Conservation (phyloP, 2,797 vertebrate species). For the Tarsius wallacei region DNA sequence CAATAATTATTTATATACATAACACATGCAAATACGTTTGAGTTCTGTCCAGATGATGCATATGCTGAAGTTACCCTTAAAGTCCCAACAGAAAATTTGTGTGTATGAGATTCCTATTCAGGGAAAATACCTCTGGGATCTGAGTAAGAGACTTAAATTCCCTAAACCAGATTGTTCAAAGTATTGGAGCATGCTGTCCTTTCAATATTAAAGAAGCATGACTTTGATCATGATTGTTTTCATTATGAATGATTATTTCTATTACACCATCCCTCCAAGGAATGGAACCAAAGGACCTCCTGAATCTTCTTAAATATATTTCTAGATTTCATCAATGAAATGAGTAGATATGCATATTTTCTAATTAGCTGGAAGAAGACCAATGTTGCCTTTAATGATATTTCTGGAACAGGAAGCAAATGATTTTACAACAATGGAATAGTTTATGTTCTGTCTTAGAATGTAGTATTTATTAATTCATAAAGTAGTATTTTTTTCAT, state of each 20-base stretch:
- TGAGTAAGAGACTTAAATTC: conserved; percentile 63
- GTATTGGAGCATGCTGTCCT: conserved; percentile 62
- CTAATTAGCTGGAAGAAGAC: conserved; percentile 60
- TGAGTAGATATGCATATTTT: conserved; percentile 62
- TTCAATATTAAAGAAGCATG: conserved; percentile 70
- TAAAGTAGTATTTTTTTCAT: conserved; percentile 27
- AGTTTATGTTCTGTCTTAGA: conserved; percentile 37
- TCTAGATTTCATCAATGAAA: conserved; percentile 73
- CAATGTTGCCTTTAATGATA: conserved; percentile 32
- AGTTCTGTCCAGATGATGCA: conserved; percentile 12
- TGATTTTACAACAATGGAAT: conserved; percentile 35
- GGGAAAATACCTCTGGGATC: conserved; percentile 14
- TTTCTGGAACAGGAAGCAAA: conserved; percentile 69
- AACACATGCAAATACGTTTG: conserved; percentile 24
- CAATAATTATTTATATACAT: conserved; percentile 2
- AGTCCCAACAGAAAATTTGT: conserved; percentile 50
- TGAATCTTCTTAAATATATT: conserved; percentile 68
- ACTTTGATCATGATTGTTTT: conserved; percentile 71
- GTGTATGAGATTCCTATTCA: not conserved
- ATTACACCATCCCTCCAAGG: conserved; percentile 53
- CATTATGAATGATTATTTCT: conserved; percentile 73
- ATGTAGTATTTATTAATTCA: conserved; percentile 65
- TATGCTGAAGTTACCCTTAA: conserved; percentile 46
- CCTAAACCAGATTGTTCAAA: conserved; percentile 58
- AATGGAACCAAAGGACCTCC: conserved; percentile 39